A percentile compares a stretch with the other conserved stretches of the same genome.
Conservation (phyloP, 2,888 invertebrate genomes). For the Eudasyphora cyanicolor region DNA sequence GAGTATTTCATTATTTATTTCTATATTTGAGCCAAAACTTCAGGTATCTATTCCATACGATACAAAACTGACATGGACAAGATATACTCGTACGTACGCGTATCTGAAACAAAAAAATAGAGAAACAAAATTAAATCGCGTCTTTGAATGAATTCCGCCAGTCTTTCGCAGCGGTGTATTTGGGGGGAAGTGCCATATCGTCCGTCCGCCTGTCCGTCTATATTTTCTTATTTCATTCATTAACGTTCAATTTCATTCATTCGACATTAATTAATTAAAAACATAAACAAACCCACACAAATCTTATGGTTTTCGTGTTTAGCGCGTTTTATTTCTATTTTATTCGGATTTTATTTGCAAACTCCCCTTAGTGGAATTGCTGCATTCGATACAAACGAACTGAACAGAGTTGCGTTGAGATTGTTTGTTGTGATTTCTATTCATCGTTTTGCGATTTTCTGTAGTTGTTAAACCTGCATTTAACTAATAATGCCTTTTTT, state of each 20-base stretch:
- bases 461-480: background rate
- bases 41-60: too few relatives aligned
- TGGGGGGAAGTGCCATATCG: too few relatives aligned
- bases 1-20: background rate
- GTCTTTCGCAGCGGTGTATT: background rate
- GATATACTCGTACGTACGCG: too few relatives aligned
- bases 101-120: background rate
- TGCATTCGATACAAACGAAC: background rate
- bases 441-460: background rate
- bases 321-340: too few relatives aligned
- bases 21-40: background rate
- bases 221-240: slow-evolving; percentile 64
- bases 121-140: too few relatives aligned
- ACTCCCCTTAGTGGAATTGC: background rate
- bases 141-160: background rate
- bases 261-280: slow-evolving; percentile 66
- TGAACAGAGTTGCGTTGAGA: background rate
- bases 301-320: background rate
- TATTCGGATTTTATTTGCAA: background rate
- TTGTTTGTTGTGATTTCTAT: slow-evolving; percentile 11
- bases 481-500: slow-evolving; percentile 37
- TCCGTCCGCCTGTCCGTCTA: slow-evolving; percentile 31
- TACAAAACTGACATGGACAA: too few relatives aligned
- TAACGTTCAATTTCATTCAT: slow-evolving; percentile 65
- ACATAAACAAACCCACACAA: slow-evolving; percentile 65